Base-by-base conservation (phyloP, 2,797 vertebrate genomes). In the Chrysolophus pictus region DNA sequence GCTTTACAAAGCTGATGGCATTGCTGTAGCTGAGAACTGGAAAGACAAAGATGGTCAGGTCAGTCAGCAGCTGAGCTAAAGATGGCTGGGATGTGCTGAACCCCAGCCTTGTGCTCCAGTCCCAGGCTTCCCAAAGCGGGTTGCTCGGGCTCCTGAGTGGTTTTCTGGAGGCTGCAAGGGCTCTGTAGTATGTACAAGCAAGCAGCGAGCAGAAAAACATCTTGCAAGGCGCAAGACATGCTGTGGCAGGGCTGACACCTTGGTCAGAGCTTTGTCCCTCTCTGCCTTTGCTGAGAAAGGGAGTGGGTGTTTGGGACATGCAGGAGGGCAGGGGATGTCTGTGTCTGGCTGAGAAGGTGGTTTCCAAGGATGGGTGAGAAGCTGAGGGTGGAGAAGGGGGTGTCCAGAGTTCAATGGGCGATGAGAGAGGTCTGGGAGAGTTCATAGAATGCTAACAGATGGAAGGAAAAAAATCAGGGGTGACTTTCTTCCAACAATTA, bases 281-380 rank as follows among this genome's bases (percentile, higher is more conserved):
- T 87, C 2, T 1, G 19, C 8, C 53, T 21, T 53, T 44, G 58
- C 46, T 85, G 75, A 83, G 44, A 83, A 73, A 88, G 33, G 28
- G 72, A 85, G 60, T 53, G 74, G 42, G 86, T 86, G 77, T 70
- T 47, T 47, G 46, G 37, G 70, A 29, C 80, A 41, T 77, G 49
- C 9, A 70, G 74, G 73, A 88, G 39, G 53, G 51, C 44, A 79
- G 75, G 87, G 41, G 44, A 80, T 92, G 71, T 46, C 63, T 4
- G 0, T 1, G 2, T 9, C 62, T 62, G 53, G 26, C 59, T 64
- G 44, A 69, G 19, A 65, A 84, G 83, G 70, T 76, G 79, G 58
- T 88, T 90, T 89, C 74, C 64, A 71, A 88, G 78, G 65, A 71
- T 76, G 84, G 29, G 15, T 83, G 68, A 91, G 78, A 93, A 88